Evolutionary conservation across 1,140 invertebrate species (phyloP).

Genomic region (Pteromalus puparum): DNA sequence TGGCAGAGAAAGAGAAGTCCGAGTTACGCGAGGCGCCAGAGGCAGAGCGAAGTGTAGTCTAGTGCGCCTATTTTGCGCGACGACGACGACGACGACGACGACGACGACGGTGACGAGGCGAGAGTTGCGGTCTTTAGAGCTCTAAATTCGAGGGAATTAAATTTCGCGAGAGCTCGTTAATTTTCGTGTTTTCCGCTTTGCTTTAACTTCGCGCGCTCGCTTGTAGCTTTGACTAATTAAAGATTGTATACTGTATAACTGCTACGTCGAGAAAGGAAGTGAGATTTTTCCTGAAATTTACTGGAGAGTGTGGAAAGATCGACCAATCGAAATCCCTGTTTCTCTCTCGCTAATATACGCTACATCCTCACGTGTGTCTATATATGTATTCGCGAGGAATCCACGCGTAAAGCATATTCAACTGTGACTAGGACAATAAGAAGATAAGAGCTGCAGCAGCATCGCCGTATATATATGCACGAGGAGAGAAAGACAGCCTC

Average conservation of each 20-base stretch:
- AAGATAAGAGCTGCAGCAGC: background rate
- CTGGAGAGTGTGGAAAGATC: too few species aligned
- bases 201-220: too few species aligned
- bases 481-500: background rate
- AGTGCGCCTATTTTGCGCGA: background rate
- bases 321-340: too few species aligned
- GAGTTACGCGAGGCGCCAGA: background rate
- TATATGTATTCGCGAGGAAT: background rate
- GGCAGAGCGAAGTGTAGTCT: background rate
- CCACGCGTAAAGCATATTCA: background rate
- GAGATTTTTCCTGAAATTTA: too few species aligned
- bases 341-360: too few species aligned
- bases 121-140: background rate
- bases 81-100: background rate
- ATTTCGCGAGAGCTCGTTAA: background rate
- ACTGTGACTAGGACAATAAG: slow-evolving; percentile 31
- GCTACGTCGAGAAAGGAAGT: too few species aligned
- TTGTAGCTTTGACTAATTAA: too few species aligned
- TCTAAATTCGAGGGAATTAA: slow-evolving; percentile 18
- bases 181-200: background rate
- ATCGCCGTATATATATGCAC: too few species aligned
- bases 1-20: background rate
- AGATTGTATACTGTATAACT: too few species aligned
- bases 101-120: background rate
- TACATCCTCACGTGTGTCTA: too few species aligned